Conservation (phyloP, 2,888 invertebrate genomes). For the Oscheius sp. region DNA sequence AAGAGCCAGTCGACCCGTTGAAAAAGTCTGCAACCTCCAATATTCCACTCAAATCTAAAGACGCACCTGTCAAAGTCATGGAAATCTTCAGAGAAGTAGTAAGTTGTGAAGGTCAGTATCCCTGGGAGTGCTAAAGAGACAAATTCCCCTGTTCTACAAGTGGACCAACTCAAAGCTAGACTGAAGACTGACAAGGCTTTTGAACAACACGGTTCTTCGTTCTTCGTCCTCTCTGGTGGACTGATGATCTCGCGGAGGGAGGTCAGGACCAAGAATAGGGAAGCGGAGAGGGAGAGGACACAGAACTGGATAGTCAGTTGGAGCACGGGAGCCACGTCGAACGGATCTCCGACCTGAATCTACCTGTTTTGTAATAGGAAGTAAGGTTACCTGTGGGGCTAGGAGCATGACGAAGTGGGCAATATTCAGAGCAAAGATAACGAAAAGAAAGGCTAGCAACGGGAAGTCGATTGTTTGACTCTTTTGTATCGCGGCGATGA, state of each 20-base stretch:
- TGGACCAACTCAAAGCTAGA: constrained; percentile 25
- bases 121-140: constrained; percentile 55
- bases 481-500: constrained; percentile 65
- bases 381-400: constrained; percentile 50
- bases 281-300: constrained; percentile 49
- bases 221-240: constrained; percentile 24
- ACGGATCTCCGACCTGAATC: constrained; percentile 57
- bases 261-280: constrained; percentile 39
- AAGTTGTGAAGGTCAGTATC: constrained; percentile 57
- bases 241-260: constrained; percentile 28
- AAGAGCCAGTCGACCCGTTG: constrained; percentile 53
- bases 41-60: too few relatives aligned
- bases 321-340: constrained; percentile 51
- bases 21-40: constrained; percentile 2
- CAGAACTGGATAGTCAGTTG: constrained; percentile 59
- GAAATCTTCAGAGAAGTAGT: constrained; percentile 51
- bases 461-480: constrained; percentile 63
- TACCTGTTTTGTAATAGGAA: neutral
- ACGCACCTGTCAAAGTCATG: constrained; percentile 34
- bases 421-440: constrained; percentile 60
- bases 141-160: neutral
- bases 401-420: constrained; percentile 59
- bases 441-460: constrained; percentile 62
- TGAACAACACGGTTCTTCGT: constrained; percentile 35
- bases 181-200: constrained; percentile 3